Evolutionary conservation across 1,140 invertebrate species (phyloP), one percentile per base, ranked within the genome.

Genomic region (Hypsibius dujardini): DNA sequence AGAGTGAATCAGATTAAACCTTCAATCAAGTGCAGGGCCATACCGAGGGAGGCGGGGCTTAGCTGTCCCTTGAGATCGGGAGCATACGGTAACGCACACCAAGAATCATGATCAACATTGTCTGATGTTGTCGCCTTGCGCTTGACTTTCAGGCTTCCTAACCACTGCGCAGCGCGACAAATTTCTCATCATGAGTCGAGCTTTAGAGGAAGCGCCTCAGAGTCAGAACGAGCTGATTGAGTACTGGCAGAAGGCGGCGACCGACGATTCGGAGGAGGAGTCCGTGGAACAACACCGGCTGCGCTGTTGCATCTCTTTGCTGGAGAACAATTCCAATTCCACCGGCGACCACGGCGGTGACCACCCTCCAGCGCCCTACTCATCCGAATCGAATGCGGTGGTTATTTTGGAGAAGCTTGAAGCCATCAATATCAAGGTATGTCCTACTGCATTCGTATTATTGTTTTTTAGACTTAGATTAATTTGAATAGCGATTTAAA

Each of bases 391-490:
- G 7, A 56, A 12, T n/a, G 7, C 50, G n/a, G 7, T n/a, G 7
- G n/a, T 56, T 0, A n/a, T 56, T n/a, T 56, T 56, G 50, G 50
- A 56, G n/a, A 56, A 56, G 50, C 50, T 56, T 7, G 50, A 56
- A 56, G n/a, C n/a, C 50, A 56, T 56, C n/a, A 56, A 56, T 56
- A n/a, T n/a, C 50, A 56, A 56, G n/a, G 50, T 56, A n/a, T 12
- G 50, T 56, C n/a, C n/a, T 7, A 7, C 7, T 12, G 50, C 7
- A 56, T 56, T 56, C n/a, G 50, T 56, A n/a, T 56, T 12, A 56
- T 56, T 56, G n/a, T 56, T 56, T 56, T 56, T 7, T 12, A 56
- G 7, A n/a, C 50, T 56, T 56, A 7, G 50, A 56, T 56, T 7
- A 28, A 28, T 28, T 28, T 28, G 28, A 28, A 28, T 28, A 28